Base-by-base conservation (phyloP, 2,113 vertebrate species). In the Zapus hudsonius region DNA sequence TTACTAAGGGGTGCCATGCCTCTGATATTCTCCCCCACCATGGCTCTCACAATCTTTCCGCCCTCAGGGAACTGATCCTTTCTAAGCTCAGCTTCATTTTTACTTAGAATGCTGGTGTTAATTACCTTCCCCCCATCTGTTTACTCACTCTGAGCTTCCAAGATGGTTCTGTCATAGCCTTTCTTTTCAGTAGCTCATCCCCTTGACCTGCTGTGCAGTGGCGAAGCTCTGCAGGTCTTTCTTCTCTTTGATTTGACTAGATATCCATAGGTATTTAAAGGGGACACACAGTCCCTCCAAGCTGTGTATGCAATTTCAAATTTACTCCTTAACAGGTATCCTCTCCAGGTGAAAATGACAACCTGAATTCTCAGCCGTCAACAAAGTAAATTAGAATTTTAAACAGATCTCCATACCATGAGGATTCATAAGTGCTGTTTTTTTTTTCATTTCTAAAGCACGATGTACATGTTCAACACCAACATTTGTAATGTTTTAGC, bases 371-470 rank as follows among this genome's bases (percentile, higher is more conserved):
- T 87, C 67, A 93, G 75, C 27, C 72, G 73, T 87, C 66, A 80
- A 91, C 75, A 80, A 80, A 80, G 78, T 61, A 75, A 84, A 92
- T 91, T 74, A 82, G 88, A 89, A 87, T 89, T 92, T 94, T 95
- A 91, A 94, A 83, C 36, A 89, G 73, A 76, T 13, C 36, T 92
- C 17, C 36, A 36, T 87, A 63, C 57, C 70, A 16, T 61, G 85
- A 89, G 52, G 69, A 82, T 95, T 95, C 85, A 44, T 87, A 25
- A 81, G 19, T 31, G 82, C 61, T 84, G 66, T 23, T 94, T 82
- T 25, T 40, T 29, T 94, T 85, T 25, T 40, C 38, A 42, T 81
- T 91, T 86, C 42, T 84, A 84, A 95, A 85, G 78, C 84, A 81
- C 19, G 33, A 36, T 86, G 86, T 86, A 47, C 94, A 86, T 73